Base-by-base conservation (phyloP, 1,140 invertebrate genomes). In the Sycobia sp. region DNA sequence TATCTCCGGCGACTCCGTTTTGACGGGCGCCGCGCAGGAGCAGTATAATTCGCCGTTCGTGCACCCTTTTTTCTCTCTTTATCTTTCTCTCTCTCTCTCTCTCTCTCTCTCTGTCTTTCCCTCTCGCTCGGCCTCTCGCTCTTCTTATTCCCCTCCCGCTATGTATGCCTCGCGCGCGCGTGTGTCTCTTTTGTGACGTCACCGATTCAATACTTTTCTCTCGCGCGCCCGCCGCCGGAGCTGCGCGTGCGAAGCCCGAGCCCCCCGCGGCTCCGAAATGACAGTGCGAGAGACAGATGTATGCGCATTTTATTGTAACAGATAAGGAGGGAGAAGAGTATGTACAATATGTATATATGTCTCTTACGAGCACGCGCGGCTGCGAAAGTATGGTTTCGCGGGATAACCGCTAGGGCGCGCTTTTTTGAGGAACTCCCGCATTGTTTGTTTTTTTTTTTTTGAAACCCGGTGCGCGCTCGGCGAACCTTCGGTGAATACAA, bases 181-280 rank as follows among this genome's bases (percentile, higher is more conserved):
- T 77, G 75, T 78, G 77, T 39, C 46, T 77, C 79, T 80, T 81
- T 81, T 80, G 78, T 81, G 78, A 80, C 78, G 79, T 81, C 79
- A 80, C 65, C 71, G 78, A 81, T 78, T 81, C 79, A 81, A 81
- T 81, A 81, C 78, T 81, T 79, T 79, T 80, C 71, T 14, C 25
- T 22, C 43, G 29, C 18, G 10, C 18, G 29, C 9, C 4, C 7
- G 23, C 2, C 23, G 39, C 2, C 9, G 13, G 22, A 39, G 20
- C 9, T n/a, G 29, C 7, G 22, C 44, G 4, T 2, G 11, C 9
- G 22, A 7, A 1, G 16, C 20, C 5, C n/a, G 34, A 14, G 20
- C 11, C n/a, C n/a, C n/a, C n/a, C n/a, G n/a, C n/a, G n/a, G n/a
- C n/a, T n/a, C n/a, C n/a, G n/a, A n/a, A n/a, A n/a, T n/a, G n/a